Evolutionary conservation across 2,113 vertebrate genomes (phyloP).

Genomic region (Sinocyclocheilus grahami): DNA sequence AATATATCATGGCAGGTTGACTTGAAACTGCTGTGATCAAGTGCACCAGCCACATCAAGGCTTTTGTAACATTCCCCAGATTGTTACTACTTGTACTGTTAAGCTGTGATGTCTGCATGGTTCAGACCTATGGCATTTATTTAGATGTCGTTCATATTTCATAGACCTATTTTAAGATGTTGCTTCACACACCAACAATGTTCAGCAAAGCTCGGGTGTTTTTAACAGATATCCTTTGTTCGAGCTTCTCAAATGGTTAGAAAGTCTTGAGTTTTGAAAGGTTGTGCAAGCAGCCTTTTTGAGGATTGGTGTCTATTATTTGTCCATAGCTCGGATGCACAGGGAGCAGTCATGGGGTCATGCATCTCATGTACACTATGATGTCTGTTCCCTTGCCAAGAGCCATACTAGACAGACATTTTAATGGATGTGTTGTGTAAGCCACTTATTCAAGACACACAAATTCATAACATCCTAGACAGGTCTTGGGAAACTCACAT

Average conservation of each 20-base stretch:
- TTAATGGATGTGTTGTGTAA: conserved; percentile 73
- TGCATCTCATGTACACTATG: conserved; percentile 62
- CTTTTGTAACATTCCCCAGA: conserved; percentile 9
- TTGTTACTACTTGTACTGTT: conserved; percentile 14
- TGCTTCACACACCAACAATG: conserved; percentile 20
- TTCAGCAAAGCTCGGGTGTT: conserved; percentile 32
- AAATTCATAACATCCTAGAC: conserved; percentile 32
- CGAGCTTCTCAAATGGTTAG: background rate
- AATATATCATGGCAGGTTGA: background rate
- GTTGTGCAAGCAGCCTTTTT: conserved; percentile 50
- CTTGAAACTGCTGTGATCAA: background rate
- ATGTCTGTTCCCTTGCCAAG: conserved; percentile 64
- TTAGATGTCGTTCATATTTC: conserved; percentile 30
- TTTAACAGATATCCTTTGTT: conserved; percentile 47
- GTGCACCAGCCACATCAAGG: background rate
- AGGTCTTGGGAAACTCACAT: conserved; percentile 10
- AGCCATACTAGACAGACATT: conserved; percentile 70
- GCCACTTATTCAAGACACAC: conserved; percentile 68
- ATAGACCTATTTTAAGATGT: conserved; percentile 7
- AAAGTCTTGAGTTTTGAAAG: background rate
- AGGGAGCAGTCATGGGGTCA: conserved; percentile 55
- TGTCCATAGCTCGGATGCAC: conserved; percentile 67
- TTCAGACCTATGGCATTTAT: conserved; percentile 20
- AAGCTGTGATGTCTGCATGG: conserved; percentile 42
- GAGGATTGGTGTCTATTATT: conserved; percentile 69